phyloP scores from a whole-genome alignment of 2,888 invertebrate genomes.

The Drosophila paramelanica region DNA sequence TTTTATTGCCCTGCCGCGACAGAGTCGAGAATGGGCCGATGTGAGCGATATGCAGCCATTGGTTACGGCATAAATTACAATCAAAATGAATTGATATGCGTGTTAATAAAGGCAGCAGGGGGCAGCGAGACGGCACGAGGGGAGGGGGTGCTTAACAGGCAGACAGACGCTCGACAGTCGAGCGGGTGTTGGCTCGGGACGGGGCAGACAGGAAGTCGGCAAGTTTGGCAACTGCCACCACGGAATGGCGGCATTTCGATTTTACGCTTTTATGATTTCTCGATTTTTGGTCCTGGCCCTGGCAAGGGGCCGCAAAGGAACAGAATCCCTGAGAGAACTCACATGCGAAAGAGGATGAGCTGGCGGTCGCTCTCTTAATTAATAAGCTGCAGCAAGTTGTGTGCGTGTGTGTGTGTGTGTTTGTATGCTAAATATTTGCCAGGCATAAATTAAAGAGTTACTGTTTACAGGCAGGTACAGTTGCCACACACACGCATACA shows the following conservation, averaged over 20 bases:
- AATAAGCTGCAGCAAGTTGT: slow-evolving; percentile 63
- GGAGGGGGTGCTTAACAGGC: slow-evolving; percentile 12
- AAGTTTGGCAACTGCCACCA: slow-evolving; percentile 68
- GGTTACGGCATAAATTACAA: slow-evolving; percentile 83
- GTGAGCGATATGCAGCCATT: slow-evolving; percentile 80
- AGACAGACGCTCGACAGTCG: slow-evolving; percentile 9
- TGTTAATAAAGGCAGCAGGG: slow-evolving; percentile 63
- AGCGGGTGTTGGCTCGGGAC: background rate
- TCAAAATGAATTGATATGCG: slow-evolving; percentile 82
- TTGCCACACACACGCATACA: slow-evolving; percentile 22
- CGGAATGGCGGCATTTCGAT: slow-evolving; percentile 78
- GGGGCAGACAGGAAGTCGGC: slow-evolving; percentile 59
- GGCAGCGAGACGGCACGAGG: background rate
- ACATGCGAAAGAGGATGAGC: slow-evolving; percentile 22
- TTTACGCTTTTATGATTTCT: slow-evolving; percentile 80
- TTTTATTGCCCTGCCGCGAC: slow-evolving; percentile 58
- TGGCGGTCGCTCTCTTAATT: slow-evolving; percentile 62
- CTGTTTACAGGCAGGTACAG: slow-evolving; percentile 46
- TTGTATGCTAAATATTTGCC: slow-evolving; percentile 75
- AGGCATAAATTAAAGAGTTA: slow-evolving; percentile 66
- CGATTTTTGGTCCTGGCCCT: slow-evolving; percentile 49
- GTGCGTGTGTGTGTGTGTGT: slow-evolving; percentile 40
- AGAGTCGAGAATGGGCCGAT: slow-evolving; percentile 40
- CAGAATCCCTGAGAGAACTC: slow-evolving; percentile 4
- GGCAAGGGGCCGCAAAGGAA: background rate